These are phyloP conservation scores for Picus viridis DNA, from an alignment of 2,797 vertebrate genomes.

Conservation along the genomic window DNA sequence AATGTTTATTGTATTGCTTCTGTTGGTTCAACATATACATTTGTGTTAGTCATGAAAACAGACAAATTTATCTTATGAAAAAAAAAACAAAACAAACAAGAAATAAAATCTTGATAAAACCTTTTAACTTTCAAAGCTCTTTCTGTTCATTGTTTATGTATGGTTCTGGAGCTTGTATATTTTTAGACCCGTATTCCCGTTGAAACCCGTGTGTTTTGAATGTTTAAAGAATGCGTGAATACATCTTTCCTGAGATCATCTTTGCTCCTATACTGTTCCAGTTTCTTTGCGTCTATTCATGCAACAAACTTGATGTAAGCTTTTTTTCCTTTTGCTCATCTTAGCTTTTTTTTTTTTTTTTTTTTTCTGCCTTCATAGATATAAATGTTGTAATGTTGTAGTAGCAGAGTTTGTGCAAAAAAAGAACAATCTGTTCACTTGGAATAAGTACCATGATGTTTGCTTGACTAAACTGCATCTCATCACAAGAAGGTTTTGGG, in stretches of 20 bases:
- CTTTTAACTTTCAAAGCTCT: slow-evolving; percentile 33
- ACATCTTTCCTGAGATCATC: not conserved
- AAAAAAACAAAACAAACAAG: not conserved
- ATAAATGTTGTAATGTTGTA: not conserved
- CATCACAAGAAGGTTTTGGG: not conserved
- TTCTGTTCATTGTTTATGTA: slow-evolving; percentile 42
- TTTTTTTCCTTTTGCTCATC: not conserved
- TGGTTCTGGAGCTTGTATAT: slow-evolving; percentile 30
- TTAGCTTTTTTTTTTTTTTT: not conserved
- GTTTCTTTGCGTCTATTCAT: slow-evolving; percentile 2
- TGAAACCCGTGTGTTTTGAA: slow-evolving; percentile 41
- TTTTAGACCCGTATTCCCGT: slow-evolving; percentile 41
- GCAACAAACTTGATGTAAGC: not conserved
- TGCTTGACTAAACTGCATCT: not conserved
- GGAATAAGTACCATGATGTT: not conserved
- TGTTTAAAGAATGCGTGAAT: slow-evolving; percentile 18
- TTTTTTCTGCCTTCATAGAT: not conserved
- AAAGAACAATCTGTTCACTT: not conserved
- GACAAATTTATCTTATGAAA: not conserved
- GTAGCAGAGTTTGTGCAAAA: not conserved
- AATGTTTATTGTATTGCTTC: not conserved
- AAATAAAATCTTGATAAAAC: slow-evolving; percentile 38
- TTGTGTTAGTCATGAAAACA: not conserved
- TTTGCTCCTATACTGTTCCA: not conserved
- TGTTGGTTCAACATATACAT: not conserved